Percentiles rank a stretch among this genome's conserved stretches.
Evolutionary conservation across 2,113 vertebrate genomes (phyloP).

Genomic region (Vanacampus margaritifer): DNA sequence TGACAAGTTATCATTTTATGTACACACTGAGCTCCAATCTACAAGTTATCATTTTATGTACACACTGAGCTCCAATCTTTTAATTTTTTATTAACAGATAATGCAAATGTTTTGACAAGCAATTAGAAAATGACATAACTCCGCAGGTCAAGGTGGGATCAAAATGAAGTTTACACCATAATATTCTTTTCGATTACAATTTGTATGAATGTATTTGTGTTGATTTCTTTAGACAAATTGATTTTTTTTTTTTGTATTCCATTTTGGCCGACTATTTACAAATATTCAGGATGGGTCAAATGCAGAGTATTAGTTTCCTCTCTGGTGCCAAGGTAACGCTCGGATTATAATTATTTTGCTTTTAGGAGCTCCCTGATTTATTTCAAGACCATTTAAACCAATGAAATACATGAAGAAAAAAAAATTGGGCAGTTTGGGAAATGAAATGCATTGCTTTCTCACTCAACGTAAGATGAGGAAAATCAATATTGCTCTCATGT

Average conservation of each 20-base stretch:
- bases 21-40: neutral
- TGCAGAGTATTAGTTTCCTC: neutral
- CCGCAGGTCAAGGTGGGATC: neutral
- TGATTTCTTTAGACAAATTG: neutral
- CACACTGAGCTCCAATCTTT: neutral
- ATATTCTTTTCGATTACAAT: neutral
- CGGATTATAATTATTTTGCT: neutral
- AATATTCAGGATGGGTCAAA: neutral
- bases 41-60: neutral
- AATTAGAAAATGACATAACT: neutral
- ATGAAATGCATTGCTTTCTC: neutral
- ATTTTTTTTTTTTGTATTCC: neutral
- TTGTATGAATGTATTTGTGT: neutral
- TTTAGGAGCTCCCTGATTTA: neutral
- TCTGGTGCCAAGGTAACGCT: neutral
- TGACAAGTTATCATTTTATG: neutral
- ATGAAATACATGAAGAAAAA: neutral
- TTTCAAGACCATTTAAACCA: neutral
- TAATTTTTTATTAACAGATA: neutral
- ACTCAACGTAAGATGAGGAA: neutral
- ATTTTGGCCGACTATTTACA: neutral
- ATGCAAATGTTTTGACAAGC: neutral
- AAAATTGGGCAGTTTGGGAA: neutral
- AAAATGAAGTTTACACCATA: neutral
- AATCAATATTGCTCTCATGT: slow-evolving; percentile 1